A percentile compares a stretch with the other conserved stretches of the same genome.
These are phyloP conservation scores for Alca torda DNA, from an alignment of 2,797 vertebrate genomes.

Conservation along the genomic window DNA sequence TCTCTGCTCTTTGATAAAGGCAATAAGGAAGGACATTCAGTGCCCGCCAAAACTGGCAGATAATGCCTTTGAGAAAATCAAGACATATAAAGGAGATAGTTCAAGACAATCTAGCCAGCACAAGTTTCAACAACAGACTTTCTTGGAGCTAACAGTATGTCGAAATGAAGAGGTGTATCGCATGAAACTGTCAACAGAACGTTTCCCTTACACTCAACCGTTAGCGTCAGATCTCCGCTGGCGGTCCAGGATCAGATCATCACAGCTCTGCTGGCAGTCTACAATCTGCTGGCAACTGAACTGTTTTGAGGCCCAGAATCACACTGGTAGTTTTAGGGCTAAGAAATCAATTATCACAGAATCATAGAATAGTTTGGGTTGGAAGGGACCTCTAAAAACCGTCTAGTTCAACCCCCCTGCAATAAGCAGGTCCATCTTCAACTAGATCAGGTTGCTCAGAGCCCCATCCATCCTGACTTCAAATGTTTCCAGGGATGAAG, in stretches of 20 bases:
- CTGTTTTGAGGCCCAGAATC: neutral
- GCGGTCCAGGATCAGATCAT: neutral
- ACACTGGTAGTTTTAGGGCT: neutral
- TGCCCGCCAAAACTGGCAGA: neutral
- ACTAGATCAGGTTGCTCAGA: neutral
- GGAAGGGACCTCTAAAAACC: neutral
- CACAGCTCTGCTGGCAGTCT: neutral
- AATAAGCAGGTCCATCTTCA: neutral
- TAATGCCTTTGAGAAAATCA: neutral
- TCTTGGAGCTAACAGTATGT: neutral
- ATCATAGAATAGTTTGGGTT: neutral
- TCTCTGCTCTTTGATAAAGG: neutral
- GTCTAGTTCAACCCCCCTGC: neutral
- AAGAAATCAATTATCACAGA: neutral
- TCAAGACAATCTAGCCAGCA: neutral
- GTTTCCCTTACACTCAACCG: neutral
- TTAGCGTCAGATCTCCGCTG: neutral
- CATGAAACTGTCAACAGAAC: neutral
- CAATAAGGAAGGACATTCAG: neutral
- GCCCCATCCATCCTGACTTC: too few species aligned
- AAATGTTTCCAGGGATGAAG: neutral
- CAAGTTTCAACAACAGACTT: neutral
- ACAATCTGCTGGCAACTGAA: neutral
- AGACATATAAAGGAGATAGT: neutral
- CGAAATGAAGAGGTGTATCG: neutral